Evolutionary conservation across 2,797 vertebrate genomes (phyloP).

Genomic region (Catostomus latipinnis): DNA sequence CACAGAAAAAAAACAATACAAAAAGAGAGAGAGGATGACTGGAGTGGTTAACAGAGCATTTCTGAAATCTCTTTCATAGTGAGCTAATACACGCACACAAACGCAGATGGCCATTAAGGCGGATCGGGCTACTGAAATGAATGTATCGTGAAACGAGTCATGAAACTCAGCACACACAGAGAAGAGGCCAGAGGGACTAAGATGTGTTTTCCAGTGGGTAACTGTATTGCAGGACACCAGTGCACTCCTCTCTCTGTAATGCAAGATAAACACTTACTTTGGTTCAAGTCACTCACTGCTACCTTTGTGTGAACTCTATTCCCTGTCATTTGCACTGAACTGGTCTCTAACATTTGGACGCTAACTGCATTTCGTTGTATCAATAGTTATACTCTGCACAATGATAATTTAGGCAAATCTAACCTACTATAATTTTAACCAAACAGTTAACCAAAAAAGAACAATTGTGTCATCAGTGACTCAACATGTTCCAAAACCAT

Average conservation of each 20-base stretch:
- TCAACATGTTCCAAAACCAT: too few relatives aligned
- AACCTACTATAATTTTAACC: too few relatives aligned
- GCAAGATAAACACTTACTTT: constrained; percentile 57
- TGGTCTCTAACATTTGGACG: too few relatives aligned
- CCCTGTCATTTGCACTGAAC: too few relatives aligned
- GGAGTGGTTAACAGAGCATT: constrained; percentile 67
- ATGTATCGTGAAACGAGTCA: constrained; percentile 67
- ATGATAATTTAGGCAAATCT: too few relatives aligned
- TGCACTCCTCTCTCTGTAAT: constrained; percentile 59
- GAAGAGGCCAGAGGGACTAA: constrained; percentile 65
- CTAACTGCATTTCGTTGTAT: too few relatives aligned
- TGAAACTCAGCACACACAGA: constrained; percentile 72
- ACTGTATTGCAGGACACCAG: constrained; percentile 60
- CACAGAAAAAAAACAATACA: constrained; percentile 7
- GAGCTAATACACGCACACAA: constrained; percentile 64
- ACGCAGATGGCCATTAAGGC: constrained; percentile 75
- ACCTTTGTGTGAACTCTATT: too few relatives aligned
- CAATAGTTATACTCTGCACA: too few relatives aligned
- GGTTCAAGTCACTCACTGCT: constrained; percentile 46
- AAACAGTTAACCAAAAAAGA: too few relatives aligned
- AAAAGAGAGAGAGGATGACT: constrained; percentile 50
- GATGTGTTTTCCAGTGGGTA: constrained; percentile 75
- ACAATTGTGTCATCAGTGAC: too few relatives aligned
- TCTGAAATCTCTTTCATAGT: constrained; percentile 51
- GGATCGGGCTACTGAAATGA: constrained; percentile 64